Conservation (phyloP, 1,140 invertebrate genomes). For the Halotydeus destructor region DNA sequence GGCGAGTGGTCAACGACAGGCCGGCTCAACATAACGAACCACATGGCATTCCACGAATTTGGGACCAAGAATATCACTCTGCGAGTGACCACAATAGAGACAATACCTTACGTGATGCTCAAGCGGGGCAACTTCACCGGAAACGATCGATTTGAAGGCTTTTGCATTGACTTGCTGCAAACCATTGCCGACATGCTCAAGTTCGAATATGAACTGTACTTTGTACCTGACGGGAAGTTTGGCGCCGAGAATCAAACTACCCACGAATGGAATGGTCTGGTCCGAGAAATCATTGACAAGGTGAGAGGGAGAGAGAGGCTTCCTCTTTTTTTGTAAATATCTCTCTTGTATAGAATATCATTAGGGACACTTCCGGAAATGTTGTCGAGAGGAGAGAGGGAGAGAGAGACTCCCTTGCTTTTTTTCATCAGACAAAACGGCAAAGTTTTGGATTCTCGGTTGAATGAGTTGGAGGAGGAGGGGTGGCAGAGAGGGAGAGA, state of each 20-base stretch:
- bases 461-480: no score
- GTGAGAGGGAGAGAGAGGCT: no score
- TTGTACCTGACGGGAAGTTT: conserved; percentile 27
- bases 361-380: no score
- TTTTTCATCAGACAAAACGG: no score
- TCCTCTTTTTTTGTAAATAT: no score
- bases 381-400: no score
- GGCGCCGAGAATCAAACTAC: conserved; percentile 17
- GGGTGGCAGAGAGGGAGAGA: no score
- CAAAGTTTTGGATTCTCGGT: no score
- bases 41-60: conserved; percentile 12
- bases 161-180: conserved; percentile 29
- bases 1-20: conserved; percentile 11
- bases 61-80: conserved; percentile 13
- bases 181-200: conserved; percentile 47
- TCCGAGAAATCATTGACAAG: conserved; percentile 19
- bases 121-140: conserved; percentile 28
- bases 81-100: conserved; percentile 12
- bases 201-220: conserved; percentile 46
- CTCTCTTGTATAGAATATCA: no score
- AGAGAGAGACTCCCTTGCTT: no score
- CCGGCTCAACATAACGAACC: conserved; percentile 9
- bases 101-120: conserved; percentile 17
- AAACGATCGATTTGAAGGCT: conserved; percentile 72
- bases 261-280: conserved; percentile 26